A percentile compares a stretch with the other conserved stretches of the same genome.
Conservation (phyloP, 2,797 vertebrate species). For the Saxicola maurus region DNA sequence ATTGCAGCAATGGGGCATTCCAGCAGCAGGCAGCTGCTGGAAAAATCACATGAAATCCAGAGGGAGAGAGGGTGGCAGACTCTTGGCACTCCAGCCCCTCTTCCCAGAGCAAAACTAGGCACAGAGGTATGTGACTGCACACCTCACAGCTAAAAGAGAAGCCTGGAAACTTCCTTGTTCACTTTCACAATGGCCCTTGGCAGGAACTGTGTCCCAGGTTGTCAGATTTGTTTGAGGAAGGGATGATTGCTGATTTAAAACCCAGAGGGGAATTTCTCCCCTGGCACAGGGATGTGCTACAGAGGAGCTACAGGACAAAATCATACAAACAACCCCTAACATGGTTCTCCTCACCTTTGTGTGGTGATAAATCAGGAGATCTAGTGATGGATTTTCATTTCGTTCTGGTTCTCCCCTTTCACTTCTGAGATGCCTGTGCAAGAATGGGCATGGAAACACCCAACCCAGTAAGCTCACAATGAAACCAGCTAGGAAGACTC, state of each 20-base stretch:
- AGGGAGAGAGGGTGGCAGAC: not conserved
- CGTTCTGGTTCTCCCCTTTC: not conserved
- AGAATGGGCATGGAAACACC: not conserved
- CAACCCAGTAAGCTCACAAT: not conserved
- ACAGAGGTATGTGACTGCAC: not conserved
- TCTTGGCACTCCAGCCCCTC: not conserved
- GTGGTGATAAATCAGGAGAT: not conserved
- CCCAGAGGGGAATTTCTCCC: not conserved
- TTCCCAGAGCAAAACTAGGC: not conserved
- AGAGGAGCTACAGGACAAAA: not conserved
- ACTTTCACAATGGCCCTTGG: not conserved
- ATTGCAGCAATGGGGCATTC: not conserved
- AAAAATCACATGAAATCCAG: not conserved
- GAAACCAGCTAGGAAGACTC: not conserved
- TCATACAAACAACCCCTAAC: not conserved
- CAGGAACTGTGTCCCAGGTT: not conserved
- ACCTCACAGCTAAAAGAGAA: not conserved
- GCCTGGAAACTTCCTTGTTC: not conserved
- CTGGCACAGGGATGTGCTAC: not conserved
- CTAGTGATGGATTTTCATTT: rapidly evolving
- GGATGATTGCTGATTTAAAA: not conserved
- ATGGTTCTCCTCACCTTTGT: not conserved
- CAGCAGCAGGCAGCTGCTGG: not conserved
- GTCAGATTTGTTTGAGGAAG: not conserved
- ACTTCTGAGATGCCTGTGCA: not conserved